Percentiles rank a stretch among this genome's conserved stretches.
phyloP scores from a whole-genome alignment of 2,888 invertebrate genomes.

The Quadroppia sp. region DNA sequence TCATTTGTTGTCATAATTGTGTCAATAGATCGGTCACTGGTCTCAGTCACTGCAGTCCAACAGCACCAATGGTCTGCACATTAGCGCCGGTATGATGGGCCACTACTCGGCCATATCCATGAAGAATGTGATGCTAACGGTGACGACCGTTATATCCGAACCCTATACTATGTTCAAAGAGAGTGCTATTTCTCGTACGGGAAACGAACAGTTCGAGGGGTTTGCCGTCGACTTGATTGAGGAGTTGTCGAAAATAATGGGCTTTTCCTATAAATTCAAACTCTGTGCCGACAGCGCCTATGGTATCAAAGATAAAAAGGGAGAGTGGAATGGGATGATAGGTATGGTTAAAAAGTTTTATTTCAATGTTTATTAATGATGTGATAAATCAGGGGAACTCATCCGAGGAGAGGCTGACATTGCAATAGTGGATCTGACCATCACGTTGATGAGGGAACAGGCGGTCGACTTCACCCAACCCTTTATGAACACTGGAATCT shows the following conservation, averaged over 20 bases:
- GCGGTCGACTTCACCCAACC: slow-evolving; percentile 56
- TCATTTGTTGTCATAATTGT: background rate
- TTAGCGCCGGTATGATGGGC: background rate
- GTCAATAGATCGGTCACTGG: slow-evolving; percentile 44
- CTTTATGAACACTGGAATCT: slow-evolving; percentile 66
- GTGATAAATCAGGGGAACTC: slow-evolving; percentile 27
- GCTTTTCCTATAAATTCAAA: slow-evolving; percentile 76
- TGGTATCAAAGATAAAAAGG: slow-evolving; percentile 55
- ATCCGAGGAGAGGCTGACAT: slow-evolving; percentile 54
- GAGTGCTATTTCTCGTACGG: slow-evolving; percentile 59
- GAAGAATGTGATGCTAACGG: slow-evolving; percentile 35
- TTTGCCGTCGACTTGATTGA: slow-evolving; percentile 73
- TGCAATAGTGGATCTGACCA: slow-evolving; percentile 60
- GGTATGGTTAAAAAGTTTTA: slow-evolving; percentile 37
- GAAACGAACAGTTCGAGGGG: slow-evolving; percentile 70
- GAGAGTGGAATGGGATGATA: slow-evolving; percentile 48
- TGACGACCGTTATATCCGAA: slow-evolving; percentile 56
- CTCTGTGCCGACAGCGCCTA: slow-evolving; percentile 73
- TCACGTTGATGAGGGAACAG: slow-evolving; percentile 57
- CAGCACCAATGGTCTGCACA: slow-evolving; percentile 17
- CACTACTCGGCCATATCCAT: slow-evolving; percentile 40
- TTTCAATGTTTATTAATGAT: background rate
- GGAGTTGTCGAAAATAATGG: slow-evolving; percentile 69
- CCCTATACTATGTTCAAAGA: slow-evolving; percentile 87
- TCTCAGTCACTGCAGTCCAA: slow-evolving; percentile 36